Evolutionary conservation across 2,797 vertebrate genomes (phyloP), one percentile per base, ranked within the genome.

Genomic region (Ambastaia sidthimunki): DNA sequence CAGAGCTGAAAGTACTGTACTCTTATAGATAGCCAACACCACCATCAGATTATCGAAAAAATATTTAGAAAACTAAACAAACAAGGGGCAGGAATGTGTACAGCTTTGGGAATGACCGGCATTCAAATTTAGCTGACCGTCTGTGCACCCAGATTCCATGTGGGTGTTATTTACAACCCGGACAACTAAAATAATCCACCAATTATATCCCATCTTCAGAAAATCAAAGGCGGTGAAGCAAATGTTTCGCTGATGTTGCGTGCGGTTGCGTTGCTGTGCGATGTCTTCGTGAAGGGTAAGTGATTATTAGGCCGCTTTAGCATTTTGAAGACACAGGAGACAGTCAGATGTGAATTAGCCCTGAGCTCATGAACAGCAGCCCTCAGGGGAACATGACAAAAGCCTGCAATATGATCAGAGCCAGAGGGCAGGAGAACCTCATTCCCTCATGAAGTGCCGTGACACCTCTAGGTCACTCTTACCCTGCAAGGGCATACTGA

Each of bases 261-360:
- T 55, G 74, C 12, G 23, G 50, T 77, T 59, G 44, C 60, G n/a
- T 55, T 66, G 21, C 23, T 83, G 78, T 75, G 71, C 23, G 74
- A 69, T 74, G 7, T 21, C 65, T 68, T 78, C 78, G 47, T 75
- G 71, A 48, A 52, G 71, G 31, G 66, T 57, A 59, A 62, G 60
- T 55, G 67, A 81, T 85, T 72, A 81, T 63, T 76, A 57, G 60
- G 62, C 37, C 21, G 66, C 41, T 23, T 74, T 18, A 9, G 60
- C 47, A 34, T 15, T 28, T 7, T 72, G 31, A 71, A 65, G 62
- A 47, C 21, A 47, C 60, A 63, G 62, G 47, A 81, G 80, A 74
- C 72, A 54, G 70, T 67, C 37, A 60, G 76, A 74, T 81, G 66
- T 79, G 68, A 85, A 81, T 37, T 71, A 68, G 41, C 15, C 19